phyloP scores from a whole-genome alignment of 2,113 vertebrate genomes.

The Baryphthengus martii region DNA sequence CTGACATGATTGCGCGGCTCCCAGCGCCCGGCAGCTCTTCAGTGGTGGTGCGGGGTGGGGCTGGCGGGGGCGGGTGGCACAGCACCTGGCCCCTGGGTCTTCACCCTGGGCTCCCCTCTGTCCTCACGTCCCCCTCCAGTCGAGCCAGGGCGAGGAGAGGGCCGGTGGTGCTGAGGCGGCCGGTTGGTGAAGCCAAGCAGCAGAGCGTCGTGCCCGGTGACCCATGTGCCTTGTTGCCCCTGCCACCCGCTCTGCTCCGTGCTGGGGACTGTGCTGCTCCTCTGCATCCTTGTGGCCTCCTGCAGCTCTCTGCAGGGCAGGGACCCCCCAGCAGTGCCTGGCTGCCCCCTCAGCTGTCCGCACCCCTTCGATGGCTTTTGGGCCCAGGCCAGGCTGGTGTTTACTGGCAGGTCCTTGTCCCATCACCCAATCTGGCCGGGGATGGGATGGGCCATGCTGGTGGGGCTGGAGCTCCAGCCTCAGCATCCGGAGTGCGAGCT shows the following conservation, averaged over 20 bases:
- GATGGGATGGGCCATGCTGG: neutral
- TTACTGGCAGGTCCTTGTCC: neutral
- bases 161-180: rapidly evolving
- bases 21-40: neutral
- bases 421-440: neutral
- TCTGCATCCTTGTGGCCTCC: neutral
- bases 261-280: neutral
- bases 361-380: neutral
- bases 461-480: neutral
- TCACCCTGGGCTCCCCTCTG: neutral
- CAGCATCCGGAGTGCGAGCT: neutral
- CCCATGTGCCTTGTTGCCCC: too few relatives aligned
- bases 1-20: neutral
- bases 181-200: rapidly evolving
- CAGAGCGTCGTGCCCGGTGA: too few relatives aligned
- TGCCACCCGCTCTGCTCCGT: neutral
- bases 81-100: neutral
- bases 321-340: neutral
- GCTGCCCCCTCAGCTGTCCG: neutral
- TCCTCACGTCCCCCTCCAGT: neutral
- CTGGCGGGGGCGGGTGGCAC: neutral
- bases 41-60: rapidly evolving
- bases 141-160: neutral
- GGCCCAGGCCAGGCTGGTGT: neutral
- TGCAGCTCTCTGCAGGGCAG: neutral